Percentiles rank a stretch among this genome's conserved stretches.
These are phyloP conservation scores for Lasioglossum morio DNA, from an alignment of 2,888 invertebrate genomes.

Conservation along the genomic window DNA sequence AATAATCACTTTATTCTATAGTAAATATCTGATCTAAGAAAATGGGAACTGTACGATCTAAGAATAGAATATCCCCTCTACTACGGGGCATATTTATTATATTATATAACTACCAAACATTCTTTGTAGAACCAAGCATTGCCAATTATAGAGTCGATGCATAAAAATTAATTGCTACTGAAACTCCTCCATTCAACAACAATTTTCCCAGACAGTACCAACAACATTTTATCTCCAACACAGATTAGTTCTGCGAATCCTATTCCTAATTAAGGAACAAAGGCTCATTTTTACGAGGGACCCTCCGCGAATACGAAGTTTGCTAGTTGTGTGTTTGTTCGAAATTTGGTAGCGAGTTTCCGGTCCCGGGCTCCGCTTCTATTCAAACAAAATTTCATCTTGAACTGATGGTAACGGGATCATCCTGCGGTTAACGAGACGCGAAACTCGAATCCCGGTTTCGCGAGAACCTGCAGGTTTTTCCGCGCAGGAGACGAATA, in stretches of 20 bases:
- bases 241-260: not conserved
- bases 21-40: no score
- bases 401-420: constrained; percentile 45
- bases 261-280: not conserved
- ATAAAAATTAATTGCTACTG: no score
- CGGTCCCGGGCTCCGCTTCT: not conserved
- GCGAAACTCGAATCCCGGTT: constrained; percentile 35
- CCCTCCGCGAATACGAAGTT: not conserved
- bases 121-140: no score
- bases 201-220: not conserved
- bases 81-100: no score
- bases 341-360: constrained; percentile 6
- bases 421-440: constrained; percentile 43
- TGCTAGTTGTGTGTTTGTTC: not conserved
- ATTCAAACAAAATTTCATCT: constrained; percentile 34
- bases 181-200: no score
- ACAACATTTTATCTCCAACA: not conserved
- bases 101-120: no score
- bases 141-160: no score
- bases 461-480: not conserved
- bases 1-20: no score
- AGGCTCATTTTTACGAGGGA: not conserved
- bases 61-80: no score
- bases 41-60: no score
- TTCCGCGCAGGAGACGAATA: not conserved